Percentiles rank a stretch among this genome's conserved stretches.
Evolutionary conservation across 2,113 vertebrate species (phyloP).

Genomic region (Amphiprion ocellaris): DNA sequence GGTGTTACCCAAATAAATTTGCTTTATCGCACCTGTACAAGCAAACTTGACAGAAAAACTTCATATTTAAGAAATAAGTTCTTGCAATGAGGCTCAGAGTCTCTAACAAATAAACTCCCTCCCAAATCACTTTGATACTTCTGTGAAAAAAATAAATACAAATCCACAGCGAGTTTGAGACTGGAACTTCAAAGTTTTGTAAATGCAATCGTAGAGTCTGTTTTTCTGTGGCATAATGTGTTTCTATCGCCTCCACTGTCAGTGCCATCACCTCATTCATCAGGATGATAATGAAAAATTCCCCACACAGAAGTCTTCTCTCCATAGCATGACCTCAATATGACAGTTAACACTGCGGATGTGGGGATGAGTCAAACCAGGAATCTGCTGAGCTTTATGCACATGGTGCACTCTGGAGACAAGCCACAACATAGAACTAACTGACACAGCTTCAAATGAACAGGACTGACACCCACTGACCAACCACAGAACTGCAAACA

Average conservation of each 20-base stretch:
- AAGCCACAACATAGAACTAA: constrained; percentile 80
- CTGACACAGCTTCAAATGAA: constrained; percentile 79
- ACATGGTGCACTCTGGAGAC: constrained; percentile 75
- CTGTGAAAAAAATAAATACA: background rate
- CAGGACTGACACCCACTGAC: constrained; percentile 80
- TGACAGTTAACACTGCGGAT: constrained; percentile 49
- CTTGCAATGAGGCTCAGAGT: constrained; percentile 27
- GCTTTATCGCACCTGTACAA: background rate
- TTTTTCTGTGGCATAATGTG: background rate
- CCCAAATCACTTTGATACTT: background rate
- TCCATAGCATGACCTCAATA: constrained; percentile 36
- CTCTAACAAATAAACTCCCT: background rate
- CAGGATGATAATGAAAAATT: constrained; percentile 20
- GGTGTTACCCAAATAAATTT: background rate
- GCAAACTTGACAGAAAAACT: background rate
- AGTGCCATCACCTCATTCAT: constrained; percentile 21
- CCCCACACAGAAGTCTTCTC: constrained; percentile 21
- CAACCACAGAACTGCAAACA: constrained; percentile 78
- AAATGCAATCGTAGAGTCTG: background rate
- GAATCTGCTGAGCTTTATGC: constrained; percentile 70
- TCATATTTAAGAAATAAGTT: background rate
- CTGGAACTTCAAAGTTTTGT: constrained; percentile 10
- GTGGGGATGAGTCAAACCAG: constrained; percentile 66
- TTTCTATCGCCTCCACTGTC: background rate
- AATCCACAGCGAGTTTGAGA: background rate